A percentile compares a stretch with the other conserved stretches of the same genome.
phyloP scores from a whole-genome alignment of 2,113 vertebrate genomes.

The Choloepus hoffmanni region DNA sequence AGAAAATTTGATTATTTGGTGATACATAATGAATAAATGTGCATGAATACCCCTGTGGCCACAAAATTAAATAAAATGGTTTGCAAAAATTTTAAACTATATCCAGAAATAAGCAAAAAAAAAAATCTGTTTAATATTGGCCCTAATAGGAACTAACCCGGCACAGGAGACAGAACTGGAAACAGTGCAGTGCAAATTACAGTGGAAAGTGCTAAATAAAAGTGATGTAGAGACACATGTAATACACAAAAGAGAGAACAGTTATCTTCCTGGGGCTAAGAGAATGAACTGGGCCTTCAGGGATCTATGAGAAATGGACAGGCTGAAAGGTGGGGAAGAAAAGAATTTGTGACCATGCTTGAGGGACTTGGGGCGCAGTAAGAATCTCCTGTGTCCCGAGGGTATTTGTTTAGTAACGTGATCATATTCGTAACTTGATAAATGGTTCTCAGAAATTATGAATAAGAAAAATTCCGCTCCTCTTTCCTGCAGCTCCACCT shows the following conservation, averaged over 20 bases:
- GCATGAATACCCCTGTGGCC: not conserved
- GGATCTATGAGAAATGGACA: not conserved
- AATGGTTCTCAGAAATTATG: fast-evolving
- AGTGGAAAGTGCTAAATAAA: not conserved
- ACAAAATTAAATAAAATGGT: not conserved
- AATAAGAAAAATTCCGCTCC: too few species aligned
- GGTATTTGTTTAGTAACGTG: not conserved
- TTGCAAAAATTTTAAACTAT: not conserved
- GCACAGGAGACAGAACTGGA: not conserved
- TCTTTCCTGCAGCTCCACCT: fast-evolving
- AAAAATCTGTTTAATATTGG: not conserved
- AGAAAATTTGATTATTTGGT: not conserved
- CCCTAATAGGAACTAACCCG: not conserved
- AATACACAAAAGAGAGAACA: too few species aligned
- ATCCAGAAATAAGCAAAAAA: not conserved
- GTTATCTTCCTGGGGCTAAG: too few species aligned
- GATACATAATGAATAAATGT: not conserved
- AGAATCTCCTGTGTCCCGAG: not conserved
- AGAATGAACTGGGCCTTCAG: not conserved
- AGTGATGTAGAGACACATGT: not conserved
- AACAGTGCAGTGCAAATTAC: not conserved
- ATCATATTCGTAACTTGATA: too few species aligned
- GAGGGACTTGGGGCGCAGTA: fast-evolving
- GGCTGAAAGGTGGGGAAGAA: not conserved
- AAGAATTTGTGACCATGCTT: fast-evolving